Evolutionary conservation across 2,888 invertebrate genomes (phyloP).

Genomic region (Drosophila neonasuta): DNA sequence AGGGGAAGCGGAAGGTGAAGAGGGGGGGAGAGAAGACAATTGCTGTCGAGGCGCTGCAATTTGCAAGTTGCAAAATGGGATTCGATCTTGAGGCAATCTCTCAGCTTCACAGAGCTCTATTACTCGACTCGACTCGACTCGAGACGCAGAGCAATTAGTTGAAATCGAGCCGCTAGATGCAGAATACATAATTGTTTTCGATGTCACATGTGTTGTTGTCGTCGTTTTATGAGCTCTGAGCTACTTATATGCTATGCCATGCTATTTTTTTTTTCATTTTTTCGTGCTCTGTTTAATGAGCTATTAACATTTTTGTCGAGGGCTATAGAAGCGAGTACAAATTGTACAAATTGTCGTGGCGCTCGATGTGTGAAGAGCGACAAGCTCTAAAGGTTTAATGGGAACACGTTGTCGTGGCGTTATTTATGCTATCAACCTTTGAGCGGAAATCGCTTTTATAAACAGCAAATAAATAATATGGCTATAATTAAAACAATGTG

Average conservation of each 20-base stretch:
- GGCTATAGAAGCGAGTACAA: conserved; percentile 26
- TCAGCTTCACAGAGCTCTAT: conserved; percentile 15
- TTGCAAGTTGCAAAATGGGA: conserved; percentile 51
- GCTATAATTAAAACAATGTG: neutral
- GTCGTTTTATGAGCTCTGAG: conserved; percentile 51
- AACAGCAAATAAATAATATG: conserved; percentile 8
- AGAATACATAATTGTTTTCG: conserved; percentile 40
- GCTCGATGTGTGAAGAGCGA: conserved; percentile 35
- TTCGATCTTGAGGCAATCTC: conserved; percentile 32
- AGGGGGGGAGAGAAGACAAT: conserved; percentile 26
- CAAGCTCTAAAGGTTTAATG: conserved; percentile 33
- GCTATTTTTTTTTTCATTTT: conserved; percentile 10
- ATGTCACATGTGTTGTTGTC: conserved; percentile 60
- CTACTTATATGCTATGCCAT: conserved; percentile 59
- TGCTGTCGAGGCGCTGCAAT: conserved; percentile 40
- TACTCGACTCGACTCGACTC: neutral
- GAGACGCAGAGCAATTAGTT: conserved; percentile 54
- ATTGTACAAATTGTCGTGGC: conserved; percentile 42
- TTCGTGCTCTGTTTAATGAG: conserved; percentile 54
- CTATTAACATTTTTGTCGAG: conserved; percentile 53
- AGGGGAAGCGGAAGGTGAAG: neutral
- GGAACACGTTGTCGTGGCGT: conserved; percentile 16
- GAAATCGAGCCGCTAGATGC: conserved; percentile 58
- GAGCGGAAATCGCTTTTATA: conserved; percentile 10
- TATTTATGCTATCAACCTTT: conserved; percentile 4